phyloP scores from a whole-genome alignment of 1,140 invertebrate species.

The Pristionchus pacificus region DNA sequence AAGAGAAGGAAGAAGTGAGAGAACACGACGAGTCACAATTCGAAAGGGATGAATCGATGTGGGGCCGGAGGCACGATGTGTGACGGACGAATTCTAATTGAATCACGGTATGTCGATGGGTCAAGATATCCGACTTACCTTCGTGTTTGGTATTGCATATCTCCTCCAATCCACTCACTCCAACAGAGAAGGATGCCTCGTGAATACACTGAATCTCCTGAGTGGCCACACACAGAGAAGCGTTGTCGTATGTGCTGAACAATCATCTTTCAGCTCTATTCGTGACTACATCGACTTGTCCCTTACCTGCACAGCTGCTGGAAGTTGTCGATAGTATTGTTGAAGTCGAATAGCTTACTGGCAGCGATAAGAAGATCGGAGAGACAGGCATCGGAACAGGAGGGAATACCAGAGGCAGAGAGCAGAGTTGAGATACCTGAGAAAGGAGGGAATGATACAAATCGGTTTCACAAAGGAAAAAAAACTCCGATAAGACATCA shows the following conservation, averaged over 20 bases:
- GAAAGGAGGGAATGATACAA: too few relatives aligned
- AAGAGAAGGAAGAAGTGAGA: background rate
- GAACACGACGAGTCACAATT: background rate
- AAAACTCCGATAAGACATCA: too few relatives aligned
- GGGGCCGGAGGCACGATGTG: background rate
- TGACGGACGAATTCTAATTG: background rate
- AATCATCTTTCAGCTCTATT: too few relatives aligned
- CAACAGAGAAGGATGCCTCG: background rate
- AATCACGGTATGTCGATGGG: too few relatives aligned
- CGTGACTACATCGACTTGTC: background rate
- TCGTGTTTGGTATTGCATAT: background rate
- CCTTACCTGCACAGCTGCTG: background rate
- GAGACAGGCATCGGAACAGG: background rate
- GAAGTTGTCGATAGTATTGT: background rate
- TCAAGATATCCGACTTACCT: background rate
- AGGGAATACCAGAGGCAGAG: background rate
- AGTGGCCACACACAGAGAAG: background rate
- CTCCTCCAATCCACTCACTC: background rate
- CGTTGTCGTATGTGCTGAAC: background rate
- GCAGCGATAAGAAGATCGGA: background rate
- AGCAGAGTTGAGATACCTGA: background rate
- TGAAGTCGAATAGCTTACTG: background rate
- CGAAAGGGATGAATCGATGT: background rate
- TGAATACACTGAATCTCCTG: background rate
- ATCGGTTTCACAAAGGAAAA: too few relatives aligned